These are phyloP conservation scores for Novumbra hubbsi DNA, from an alignment of 2,797 vertebrate species.

Conservation along the genomic window DNA sequence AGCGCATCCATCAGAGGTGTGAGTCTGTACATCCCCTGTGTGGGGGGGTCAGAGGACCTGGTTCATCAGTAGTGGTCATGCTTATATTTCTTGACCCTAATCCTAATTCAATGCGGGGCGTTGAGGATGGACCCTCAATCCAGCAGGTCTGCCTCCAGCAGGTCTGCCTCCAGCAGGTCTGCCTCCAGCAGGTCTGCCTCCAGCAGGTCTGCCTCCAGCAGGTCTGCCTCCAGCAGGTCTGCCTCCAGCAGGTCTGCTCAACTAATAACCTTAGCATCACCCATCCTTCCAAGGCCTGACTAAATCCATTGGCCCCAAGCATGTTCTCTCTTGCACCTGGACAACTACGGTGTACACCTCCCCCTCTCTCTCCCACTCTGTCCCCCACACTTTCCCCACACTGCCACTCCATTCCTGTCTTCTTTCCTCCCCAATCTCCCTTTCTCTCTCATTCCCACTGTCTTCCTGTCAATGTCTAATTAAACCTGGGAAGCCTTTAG, in stretches of 20 bases:
- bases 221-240: slow-evolving; percentile 8
- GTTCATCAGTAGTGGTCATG: slow-evolving; percentile 38
- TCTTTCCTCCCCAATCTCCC: slow-evolving; percentile 8
- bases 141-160: slow-evolving; percentile 13
- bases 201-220: slow-evolving; percentile 16
- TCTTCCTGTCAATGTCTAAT: slow-evolving; percentile 70
- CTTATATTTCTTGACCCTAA: slow-evolving; percentile 31
- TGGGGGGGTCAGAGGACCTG: slow-evolving; percentile 45
- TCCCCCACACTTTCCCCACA: background rate
- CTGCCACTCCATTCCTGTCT: slow-evolving; percentile 20
- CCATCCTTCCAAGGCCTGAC: background rate
- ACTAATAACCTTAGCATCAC: slow-evolving; percentile 37
- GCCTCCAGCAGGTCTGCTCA: slow-evolving; percentile 27
- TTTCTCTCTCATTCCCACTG: slow-evolving; percentile 12
- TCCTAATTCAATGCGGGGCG: slow-evolving; percentile 46
- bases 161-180: slow-evolving; percentile 8
- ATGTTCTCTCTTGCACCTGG: background rate
- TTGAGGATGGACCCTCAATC: slow-evolving; percentile 12
- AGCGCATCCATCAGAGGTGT: background rate
- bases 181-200: slow-evolving; percentile 12
- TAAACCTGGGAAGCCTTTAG: slow-evolving; percentile 80
- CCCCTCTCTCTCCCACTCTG: background rate
- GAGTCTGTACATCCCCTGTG: slow-evolving; percentile 11
- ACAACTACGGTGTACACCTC: background rate
- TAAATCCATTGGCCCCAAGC: background rate